Evolutionary conservation across 2,888 invertebrate species (phyloP), one percentile per base, ranked within the genome.

Genomic region (Oscheius sp.): DNA sequence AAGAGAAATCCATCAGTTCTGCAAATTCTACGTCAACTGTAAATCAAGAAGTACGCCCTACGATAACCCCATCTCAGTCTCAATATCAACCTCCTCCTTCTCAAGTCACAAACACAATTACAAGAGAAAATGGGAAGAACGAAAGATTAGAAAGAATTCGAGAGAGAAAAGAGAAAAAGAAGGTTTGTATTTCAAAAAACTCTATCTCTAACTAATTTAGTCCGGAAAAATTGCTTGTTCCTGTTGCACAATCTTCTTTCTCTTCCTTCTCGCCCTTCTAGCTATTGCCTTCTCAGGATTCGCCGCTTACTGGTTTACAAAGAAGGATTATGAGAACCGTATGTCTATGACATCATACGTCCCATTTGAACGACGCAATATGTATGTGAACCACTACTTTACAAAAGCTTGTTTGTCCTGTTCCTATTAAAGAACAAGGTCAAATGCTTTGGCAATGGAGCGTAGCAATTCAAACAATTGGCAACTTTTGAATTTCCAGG

Each of bases 261-360:
- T 78, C 1, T 68, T 75, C 26, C 56, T 78, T 1, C 54, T 78
- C 2, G 73, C 73, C 17, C 45, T 71, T n/a, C 62, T 68, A 8
- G 72, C 78, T 9, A 73, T 78, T 38, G n/a, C 68, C 2, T 62
- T 67, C 26, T 67, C 77, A 2, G 79, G 73, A 0, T 73, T 74
- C 20, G 32, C 68, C 9, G 73, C 73, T 8, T 68, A 79, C 67
- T 69, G 71, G 54, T 38, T 72, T 17, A 77, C 77, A 24, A 75
- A 72, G 50, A 68, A 73, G 47, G 68, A 72, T 1, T 75, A 65
- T 28, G 73, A 71, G 32, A 50, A 32, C 2, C 61, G 65, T 32
- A 30, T 65, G n/a, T 38, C 66, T 24, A 24, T 51, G 26, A 30
- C 65, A 14, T 38, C 38, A 26, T 69, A 56, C 33, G 41, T 41